Conservation (phyloP, 2,113 vertebrate species). For the Sisor rabdophorus region DNA sequence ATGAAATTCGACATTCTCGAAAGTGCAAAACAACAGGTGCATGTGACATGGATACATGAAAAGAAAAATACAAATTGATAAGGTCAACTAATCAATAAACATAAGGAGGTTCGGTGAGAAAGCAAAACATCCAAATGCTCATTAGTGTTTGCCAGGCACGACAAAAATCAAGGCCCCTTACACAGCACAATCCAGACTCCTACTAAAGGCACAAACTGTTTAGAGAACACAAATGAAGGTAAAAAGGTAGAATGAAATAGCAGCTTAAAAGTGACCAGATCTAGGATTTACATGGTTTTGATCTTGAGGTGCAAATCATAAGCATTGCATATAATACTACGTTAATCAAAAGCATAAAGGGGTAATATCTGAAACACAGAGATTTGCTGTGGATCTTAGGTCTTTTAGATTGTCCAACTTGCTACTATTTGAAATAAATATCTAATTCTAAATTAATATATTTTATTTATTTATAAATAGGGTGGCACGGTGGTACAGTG, state of each 20-base stretch:
- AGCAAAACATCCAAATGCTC: slow-evolving; percentile 29
- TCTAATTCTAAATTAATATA: background rate
- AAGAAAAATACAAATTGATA: background rate
- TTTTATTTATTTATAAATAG: no score
- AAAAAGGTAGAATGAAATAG: background rate
- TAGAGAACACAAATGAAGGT: slow-evolving; percentile 1
- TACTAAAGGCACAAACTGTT: slow-evolving; percentile 40
- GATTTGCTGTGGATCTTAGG: slow-evolving; percentile 1
- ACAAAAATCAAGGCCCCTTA: slow-evolving; percentile 40
- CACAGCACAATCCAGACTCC: background rate
- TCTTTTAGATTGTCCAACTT: background rate
- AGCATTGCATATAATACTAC: slow-evolving; percentile 33
- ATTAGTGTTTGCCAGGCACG: slow-evolving; percentile 28
- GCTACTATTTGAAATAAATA: slow-evolving; percentile 1
- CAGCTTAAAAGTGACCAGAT: slow-evolving; percentile 24
- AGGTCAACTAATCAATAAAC: slow-evolving; percentile 8
- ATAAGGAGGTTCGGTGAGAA: slow-evolving; percentile 26
- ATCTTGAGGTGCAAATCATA: slow-evolving; percentile 37
- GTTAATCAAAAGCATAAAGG: slow-evolving; percentile 19
- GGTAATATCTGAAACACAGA: slow-evolving; percentile 15
- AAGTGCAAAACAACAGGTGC: slow-evolving; percentile 6
- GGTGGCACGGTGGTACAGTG: no score
- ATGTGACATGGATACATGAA: background rate
- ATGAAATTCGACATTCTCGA: background rate
- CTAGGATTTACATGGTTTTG: slow-evolving; percentile 33